A percentile compares a stretch with the other conserved stretches of the same genome.
phyloP scores from a whole-genome alignment of 2,113 vertebrate species.

The Sylvietta virens region DNA sequence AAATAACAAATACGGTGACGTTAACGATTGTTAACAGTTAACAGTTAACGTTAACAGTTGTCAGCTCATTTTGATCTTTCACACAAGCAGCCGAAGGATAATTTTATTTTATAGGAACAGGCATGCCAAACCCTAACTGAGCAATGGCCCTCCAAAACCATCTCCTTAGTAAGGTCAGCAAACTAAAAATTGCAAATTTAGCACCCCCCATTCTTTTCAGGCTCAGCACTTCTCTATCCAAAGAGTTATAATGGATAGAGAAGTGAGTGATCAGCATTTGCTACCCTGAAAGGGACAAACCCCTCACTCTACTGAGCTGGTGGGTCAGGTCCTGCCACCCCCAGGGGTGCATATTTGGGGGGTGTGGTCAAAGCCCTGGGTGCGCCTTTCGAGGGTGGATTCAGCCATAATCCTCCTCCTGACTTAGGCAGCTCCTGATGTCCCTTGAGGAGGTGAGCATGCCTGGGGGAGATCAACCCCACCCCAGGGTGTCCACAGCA shows the following conservation, averaged over 20 bases:
- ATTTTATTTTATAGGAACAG: neutral
- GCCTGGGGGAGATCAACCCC: neutral
- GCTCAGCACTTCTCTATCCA: neutral
- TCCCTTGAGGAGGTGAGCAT: neutral
- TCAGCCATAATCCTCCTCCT: neutral
- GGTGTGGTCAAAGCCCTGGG: neutral
- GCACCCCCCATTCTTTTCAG: neutral
- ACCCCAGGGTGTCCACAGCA: neutral
- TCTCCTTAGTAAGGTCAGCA: neutral
- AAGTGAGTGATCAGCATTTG: neutral
- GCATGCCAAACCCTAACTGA: neutral
- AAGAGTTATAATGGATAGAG: no score
- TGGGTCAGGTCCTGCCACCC: neutral
- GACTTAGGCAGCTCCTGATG: neutral
- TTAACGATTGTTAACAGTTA: no score
- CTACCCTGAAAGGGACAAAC: neutral
- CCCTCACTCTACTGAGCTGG: neutral
- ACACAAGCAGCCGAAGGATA: neutral
- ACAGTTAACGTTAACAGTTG: no score
- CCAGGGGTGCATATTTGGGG: neutral
- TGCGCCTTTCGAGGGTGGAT: neutral
- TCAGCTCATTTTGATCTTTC: neutral
- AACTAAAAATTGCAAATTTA: neutral
- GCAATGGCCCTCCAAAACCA: neutral
- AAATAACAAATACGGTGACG: neutral